These are phyloP conservation scores for Capitella teleta DNA, from an alignment of 1,140 invertebrate species.

Conservation along the genomic window DNA sequence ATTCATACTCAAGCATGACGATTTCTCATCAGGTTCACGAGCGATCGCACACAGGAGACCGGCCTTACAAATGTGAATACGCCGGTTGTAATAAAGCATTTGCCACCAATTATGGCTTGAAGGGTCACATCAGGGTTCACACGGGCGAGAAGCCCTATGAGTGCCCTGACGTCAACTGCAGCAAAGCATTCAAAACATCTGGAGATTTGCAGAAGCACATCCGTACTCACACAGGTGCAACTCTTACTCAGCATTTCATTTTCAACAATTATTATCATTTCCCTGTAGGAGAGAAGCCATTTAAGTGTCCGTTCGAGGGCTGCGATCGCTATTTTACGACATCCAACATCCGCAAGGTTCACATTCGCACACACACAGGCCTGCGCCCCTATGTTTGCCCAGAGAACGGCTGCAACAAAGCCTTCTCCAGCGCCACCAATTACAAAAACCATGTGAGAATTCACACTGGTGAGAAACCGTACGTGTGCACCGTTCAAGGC, in stretches of 20 bases:
- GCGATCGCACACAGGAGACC: slow-evolving; percentile 60
- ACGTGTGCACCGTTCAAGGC: slow-evolving; percentile 45
- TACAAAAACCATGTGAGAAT: slow-evolving; percentile 54
- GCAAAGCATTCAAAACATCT: slow-evolving; percentile 57
- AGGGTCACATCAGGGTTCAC: slow-evolving; percentile 56
- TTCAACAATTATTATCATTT: background rate
- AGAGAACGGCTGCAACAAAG: slow-evolving; percentile 37
- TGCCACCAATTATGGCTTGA: slow-evolving; percentile 57
- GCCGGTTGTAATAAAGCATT: slow-evolving; percentile 54
- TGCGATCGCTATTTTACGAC: slow-evolving; percentile 61
- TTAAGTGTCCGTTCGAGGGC: slow-evolving; percentile 51
- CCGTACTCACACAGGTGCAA: slow-evolving; percentile 54
- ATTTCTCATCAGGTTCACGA: slow-evolving; percentile 51
- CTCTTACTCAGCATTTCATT: background rate
- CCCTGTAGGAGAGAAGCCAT: slow-evolving; percentile 51
- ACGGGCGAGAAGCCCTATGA: slow-evolving; percentile 60
- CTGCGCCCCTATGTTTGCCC: slow-evolving; percentile 95
- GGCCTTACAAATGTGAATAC: slow-evolving; percentile 54
- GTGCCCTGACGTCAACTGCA: slow-evolving; percentile 48
- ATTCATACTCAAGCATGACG: background rate
- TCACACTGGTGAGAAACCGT: slow-evolving; percentile 45
- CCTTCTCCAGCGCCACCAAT: slow-evolving; percentile 58
- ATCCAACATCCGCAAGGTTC: slow-evolving; percentile 80
- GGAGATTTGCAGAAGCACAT: slow-evolving; percentile 60
- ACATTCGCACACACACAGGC: slow-evolving; percentile 91